phyloP scores from a whole-genome alignment of 2,888 invertebrate genomes.

The Chymomyza procnemis region DNA sequence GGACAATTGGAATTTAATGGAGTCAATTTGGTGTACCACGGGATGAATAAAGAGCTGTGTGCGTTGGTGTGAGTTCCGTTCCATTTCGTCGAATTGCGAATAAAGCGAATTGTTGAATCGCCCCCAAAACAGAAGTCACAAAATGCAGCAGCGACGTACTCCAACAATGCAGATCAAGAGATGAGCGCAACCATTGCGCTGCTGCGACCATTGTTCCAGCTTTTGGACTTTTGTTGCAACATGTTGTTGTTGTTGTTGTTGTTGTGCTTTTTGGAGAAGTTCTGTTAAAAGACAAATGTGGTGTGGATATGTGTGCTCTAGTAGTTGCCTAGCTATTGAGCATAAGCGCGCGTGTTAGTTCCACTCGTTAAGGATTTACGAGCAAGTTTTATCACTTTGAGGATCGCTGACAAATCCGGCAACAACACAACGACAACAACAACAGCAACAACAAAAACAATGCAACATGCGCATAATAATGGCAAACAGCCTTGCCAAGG shows the following conservation, averaged over 20 bases:
- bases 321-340: background rate
- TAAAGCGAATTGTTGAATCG: slow-evolving; percentile 8
- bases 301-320: slow-evolving; percentile 30
- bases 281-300: slow-evolving; percentile 69
- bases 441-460: slow-evolving; percentile 49
- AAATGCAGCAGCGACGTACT: slow-evolving; percentile 23
- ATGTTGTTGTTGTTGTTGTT: slow-evolving; percentile 32
- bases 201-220: slow-evolving; percentile 64
- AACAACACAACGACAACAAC: slow-evolving; percentile 54
- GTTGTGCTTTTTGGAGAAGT: slow-evolving; percentile 47
- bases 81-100: background rate
- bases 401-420: slow-evolving; percentile 78
- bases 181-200: slow-evolving; percentile 61
- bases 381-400: slow-evolving; percentile 79
- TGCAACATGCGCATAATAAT: slow-evolving; percentile 72
- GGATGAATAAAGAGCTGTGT: slow-evolving; percentile 55
- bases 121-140: slow-evolving; percentile 3
- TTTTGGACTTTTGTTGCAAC: slow-evolving; percentile 27
- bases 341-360: slow-evolving; percentile 68
- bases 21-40: slow-evolving; percentile 68
- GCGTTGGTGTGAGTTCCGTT: slow-evolving; percentile 8
- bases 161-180: slow-evolving; percentile 73
- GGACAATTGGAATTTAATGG: slow-evolving; percentile 72
- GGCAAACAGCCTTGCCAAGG: slow-evolving; percentile 36
- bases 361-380: slow-evolving; percentile 78